These are phyloP conservation scores for Loriculus beryllinus DNA, from an alignment of 2,797 vertebrate species.

Conservation along the genomic window DNA sequence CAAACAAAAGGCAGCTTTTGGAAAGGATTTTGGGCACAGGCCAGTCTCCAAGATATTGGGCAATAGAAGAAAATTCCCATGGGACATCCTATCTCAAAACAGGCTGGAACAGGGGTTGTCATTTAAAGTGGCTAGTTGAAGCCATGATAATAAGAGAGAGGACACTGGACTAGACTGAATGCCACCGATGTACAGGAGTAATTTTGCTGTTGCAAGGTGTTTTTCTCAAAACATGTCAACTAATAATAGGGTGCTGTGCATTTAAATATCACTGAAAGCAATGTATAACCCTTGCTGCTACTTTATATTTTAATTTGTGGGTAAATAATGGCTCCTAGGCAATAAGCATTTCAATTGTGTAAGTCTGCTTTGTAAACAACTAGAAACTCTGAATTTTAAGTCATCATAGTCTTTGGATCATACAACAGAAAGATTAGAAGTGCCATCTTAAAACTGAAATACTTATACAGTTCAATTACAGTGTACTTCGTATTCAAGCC, in stretches of 20 bases:
- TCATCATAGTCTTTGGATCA: background rate
- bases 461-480: conserved; percentile 8
- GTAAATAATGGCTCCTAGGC: background rate
- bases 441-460: background rate
- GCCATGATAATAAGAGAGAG: background rate
- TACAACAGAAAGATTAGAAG: background rate
- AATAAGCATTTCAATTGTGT: background rate
- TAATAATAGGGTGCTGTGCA: background rate
- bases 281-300: background rate
- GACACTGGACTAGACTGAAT: background rate
- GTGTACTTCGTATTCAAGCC: conserved; percentile 11
- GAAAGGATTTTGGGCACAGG: background rate
- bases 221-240: background rate
- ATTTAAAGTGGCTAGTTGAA: background rate
- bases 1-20: background rate
- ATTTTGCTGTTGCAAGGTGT: background rate
- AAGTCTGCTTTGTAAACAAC: background rate
- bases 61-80: background rate
- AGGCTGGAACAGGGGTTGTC: background rate
- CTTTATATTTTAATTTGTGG: background rate
- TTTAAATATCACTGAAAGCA: background rate
- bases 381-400: conserved; percentile 8
- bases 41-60: background rate
- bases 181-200: fast-evolving
- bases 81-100: background rate